Percentiles rank a stretch among this genome's conserved stretches.
Evolutionary conservation across 2,888 invertebrate species (phyloP).

Genomic region (Erebia epiphron): DNA sequence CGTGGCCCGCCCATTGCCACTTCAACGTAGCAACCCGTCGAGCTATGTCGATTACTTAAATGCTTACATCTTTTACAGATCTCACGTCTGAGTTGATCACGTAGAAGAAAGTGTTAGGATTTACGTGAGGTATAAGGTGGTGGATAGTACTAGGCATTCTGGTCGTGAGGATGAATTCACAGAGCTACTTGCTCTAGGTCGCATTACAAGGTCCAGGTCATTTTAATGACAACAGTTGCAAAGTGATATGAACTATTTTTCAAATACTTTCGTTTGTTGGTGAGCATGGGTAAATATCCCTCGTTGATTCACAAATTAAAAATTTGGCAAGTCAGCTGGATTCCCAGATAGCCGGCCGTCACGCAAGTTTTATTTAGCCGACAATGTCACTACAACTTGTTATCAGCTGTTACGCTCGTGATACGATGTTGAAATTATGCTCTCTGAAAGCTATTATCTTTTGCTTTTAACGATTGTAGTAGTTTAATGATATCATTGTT

Average conservation of each 20-base stretch:
- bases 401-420: slow-evolving; percentile 40
- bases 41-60: too few species aligned
- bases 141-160: too few species aligned
- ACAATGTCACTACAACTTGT: slow-evolving; percentile 36
- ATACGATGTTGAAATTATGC: slow-evolving; percentile 26
- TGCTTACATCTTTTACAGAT: too few species aligned
- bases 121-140: too few species aligned
- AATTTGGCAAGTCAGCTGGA: slow-evolving; percentile 41
- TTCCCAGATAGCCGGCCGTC: slow-evolving; percentile 40
- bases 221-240: too few species aligned
- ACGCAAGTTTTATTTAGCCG: slow-evolving; percentile 40
- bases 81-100: too few species aligned
- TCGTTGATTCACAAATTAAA: slow-evolving; percentile 35
- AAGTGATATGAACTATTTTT: not conserved
- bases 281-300: not conserved
- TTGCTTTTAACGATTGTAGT: slow-evolving; percentile 19
- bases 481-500: slow-evolving; percentile 3
- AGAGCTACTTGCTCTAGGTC: too few species aligned
- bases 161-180: too few species aligned
- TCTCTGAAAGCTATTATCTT: slow-evolving; percentile 16
- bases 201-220: too few species aligned
- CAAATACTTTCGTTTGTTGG: not conserved
- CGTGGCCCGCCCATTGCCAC: too few species aligned
- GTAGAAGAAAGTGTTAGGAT: too few species aligned
- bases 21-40: too few species aligned